These are phyloP conservation scores for Myiothlypis chrysogaster DNA, from an alignment of 2,797 vertebrate genomes.

Conservation along the genomic window DNA sequence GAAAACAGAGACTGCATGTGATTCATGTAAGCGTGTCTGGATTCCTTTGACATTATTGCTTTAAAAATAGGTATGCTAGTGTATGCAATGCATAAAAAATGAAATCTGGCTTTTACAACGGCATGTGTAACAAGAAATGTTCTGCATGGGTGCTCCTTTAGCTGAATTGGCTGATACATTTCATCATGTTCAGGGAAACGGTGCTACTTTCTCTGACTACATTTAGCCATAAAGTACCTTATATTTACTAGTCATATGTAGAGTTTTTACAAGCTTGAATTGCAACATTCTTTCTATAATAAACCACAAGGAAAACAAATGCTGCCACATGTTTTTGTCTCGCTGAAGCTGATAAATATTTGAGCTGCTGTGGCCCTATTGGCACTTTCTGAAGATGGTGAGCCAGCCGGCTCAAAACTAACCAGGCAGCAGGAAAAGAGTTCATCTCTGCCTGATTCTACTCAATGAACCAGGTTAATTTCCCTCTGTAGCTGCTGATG, in stretches of 20 bases:
- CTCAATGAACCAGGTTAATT: background rate
- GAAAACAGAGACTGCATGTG: background rate
- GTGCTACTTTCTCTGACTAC: background rate
- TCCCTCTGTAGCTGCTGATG: background rate
- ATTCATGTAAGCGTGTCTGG: background rate
- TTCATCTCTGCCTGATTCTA: background rate
- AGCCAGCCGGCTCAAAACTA: background rate
- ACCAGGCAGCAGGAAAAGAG: background rate
- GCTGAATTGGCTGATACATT: background rate
- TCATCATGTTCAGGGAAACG: background rate
- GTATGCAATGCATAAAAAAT: background rate
- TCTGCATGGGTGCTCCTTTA: background rate
- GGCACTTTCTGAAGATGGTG: background rate
- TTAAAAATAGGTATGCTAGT: background rate
- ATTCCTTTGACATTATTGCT: background rate
- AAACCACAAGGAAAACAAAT: background rate
- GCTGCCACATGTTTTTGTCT: background rate
- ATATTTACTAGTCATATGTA: background rate
- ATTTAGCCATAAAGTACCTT: background rate
- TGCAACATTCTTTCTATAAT: background rate
- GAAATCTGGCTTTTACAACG: background rate
- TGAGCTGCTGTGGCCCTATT: background rate
- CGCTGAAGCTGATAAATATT: background rate
- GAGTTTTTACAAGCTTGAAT: background rate
- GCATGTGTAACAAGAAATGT: background rate